phyloP scores from a whole-genome alignment of 92 coral and sea anemone species.

The Micromussa lordhowensis region DNA sequence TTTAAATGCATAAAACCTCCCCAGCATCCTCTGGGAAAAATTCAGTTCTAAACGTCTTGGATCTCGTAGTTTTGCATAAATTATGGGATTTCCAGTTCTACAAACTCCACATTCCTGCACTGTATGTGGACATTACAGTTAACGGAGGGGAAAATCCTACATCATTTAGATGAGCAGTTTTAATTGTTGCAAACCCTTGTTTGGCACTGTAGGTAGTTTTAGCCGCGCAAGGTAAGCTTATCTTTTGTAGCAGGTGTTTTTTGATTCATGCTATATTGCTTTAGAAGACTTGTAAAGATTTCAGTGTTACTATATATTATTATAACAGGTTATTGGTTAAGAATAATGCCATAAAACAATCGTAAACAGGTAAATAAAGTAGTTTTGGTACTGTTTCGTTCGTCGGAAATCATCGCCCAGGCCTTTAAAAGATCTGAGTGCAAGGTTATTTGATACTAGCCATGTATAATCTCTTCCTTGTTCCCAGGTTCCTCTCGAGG shows the following conservation, averaged over 20 bases:
- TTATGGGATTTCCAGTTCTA: neutral
- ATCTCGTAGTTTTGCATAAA: neutral
- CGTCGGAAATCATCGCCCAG: too few species aligned
- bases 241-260: neutral
- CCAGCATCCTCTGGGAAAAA: too few species aligned
- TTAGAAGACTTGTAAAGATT: neutral
- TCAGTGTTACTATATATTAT: neutral
- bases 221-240: neutral
- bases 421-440: too few species aligned
- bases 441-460: too few species aligned
- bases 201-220: neutral
- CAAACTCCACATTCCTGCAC: neutral
- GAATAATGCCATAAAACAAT: slow-evolving; percentile 14
- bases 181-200: neutral
- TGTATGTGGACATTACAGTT: neutral
- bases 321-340: slow-evolving; percentile 23
- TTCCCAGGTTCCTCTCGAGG: too few species aligned
- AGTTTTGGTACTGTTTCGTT: too few species aligned
- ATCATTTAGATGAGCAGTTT: neutral
- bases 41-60: too few species aligned
- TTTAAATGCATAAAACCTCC: neutral
- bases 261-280: neutral
- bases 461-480: too few species aligned
- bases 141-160: neutral
- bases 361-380: neutral